Conservation (phyloP, 2,888 invertebrate genomes). For the Aphodius granarius region DNA sequence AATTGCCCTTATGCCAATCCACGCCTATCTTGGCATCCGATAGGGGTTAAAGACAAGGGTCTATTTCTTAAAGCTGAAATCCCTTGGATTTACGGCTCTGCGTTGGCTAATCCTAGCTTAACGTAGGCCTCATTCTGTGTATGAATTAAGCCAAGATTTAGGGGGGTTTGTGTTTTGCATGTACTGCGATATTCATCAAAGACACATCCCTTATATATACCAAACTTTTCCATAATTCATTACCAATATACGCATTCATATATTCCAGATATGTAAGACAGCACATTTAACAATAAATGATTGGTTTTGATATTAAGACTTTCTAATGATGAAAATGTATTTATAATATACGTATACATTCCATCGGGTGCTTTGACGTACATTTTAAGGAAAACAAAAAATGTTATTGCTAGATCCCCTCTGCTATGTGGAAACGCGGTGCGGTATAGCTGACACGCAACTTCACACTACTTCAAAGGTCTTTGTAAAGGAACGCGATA, state of each 20-base stretch:
- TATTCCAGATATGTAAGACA: too few relatives aligned
- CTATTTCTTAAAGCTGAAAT: conserved; percentile 25
- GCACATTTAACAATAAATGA: too few relatives aligned
- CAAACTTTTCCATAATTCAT: neutral
- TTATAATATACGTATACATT: too few relatives aligned
- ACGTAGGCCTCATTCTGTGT: conserved; percentile 21
- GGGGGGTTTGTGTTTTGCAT: neutral
- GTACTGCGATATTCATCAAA: neutral
- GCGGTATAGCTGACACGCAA: neutral
- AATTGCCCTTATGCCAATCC: neutral
- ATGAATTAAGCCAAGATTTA: conserved; percentile 24
- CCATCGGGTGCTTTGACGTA: neutral
- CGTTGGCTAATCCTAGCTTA: conserved; percentile 28
- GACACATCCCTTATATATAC: neutral
- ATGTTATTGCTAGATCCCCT: neutral
- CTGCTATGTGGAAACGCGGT: neutral
- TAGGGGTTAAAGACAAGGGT: conserved; percentile 5
- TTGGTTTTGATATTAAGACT: too few relatives aligned
- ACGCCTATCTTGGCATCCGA: neutral
- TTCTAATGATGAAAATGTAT: too few relatives aligned
- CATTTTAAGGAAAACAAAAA: neutral
- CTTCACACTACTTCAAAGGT: neutral
- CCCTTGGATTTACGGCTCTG: conserved; percentile 13
- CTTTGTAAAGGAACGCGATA: neutral
- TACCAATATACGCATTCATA: neutral